phyloP scores from a whole-genome alignment of 1,140 invertebrate species.

The Sitophilus oryzae region DNA sequence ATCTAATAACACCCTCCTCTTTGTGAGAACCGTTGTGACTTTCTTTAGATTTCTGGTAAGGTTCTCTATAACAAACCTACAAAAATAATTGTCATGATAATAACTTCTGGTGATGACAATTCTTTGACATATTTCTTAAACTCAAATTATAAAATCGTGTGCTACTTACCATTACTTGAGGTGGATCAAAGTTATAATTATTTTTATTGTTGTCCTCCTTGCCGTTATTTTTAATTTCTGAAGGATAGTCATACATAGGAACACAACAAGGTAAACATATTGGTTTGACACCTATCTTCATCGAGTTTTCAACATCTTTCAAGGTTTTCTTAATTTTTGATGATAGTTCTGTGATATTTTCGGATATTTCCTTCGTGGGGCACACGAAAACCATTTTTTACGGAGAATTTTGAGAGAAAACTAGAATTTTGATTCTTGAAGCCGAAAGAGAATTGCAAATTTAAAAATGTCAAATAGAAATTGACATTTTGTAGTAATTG shows the following conservation, averaged over 20 bases:
- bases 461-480: neutral
- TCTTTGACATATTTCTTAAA: neutral
- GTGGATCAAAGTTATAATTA: constrained; percentile 10
- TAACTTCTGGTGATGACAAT: neutral
- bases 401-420: constrained; percentile 16
- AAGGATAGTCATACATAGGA: constrained; percentile 13
- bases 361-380: constrained; percentile 19
- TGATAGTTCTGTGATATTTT: constrained; percentile 12
- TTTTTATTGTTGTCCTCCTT: neutral
- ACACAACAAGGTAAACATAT: constrained; percentile 22
- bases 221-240: constrained; percentile 1
- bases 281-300: constrained; percentile 19
- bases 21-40: neutral
- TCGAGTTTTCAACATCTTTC: constrained; percentile 12
- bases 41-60: constrained; percentile 6
- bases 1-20: constrained; percentile 8
- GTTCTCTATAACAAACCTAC: constrained; percentile 24
- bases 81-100: neutral
- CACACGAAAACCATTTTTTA: constrained; percentile 25
- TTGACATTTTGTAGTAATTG: neutral
- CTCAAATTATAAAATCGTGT: neutral
- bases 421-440: constrained; percentile 7
- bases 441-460: neutral
- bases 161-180: constrained; percentile 19
- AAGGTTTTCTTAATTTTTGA: constrained; percentile 13